A percentile compares a stretch with the other conserved stretches of the same genome.
Evolutionary conservation across 2,797 vertebrate species (phyloP).

Genomic region (Rachycentron canadum): DNA sequence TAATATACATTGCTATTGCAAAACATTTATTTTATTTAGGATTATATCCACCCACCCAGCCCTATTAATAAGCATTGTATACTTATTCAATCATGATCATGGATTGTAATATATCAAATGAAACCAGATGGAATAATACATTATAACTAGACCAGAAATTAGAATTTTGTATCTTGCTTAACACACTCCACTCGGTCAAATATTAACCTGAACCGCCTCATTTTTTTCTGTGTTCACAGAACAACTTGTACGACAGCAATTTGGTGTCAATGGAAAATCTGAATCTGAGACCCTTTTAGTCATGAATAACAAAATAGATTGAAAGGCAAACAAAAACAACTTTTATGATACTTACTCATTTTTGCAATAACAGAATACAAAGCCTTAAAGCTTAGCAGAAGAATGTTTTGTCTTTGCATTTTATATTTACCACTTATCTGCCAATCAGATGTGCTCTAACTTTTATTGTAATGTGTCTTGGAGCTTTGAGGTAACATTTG

Average conservation of each 20-base stretch:
- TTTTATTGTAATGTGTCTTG: neutral
- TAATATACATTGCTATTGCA: neutral
- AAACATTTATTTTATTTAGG: neutral
- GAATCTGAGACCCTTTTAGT: neutral
- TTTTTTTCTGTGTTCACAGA: neutral
- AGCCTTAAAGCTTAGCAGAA: neutral
- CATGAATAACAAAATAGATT: neutral
- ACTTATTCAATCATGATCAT: too few relatives aligned
- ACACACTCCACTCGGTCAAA: too few relatives aligned
- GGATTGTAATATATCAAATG: neutral
- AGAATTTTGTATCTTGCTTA: neutral
- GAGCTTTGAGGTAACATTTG: conserved; percentile 36
- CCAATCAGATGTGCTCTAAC: neutral
- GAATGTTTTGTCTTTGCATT: neutral
- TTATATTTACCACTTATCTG: neutral
- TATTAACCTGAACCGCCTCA: neutral
- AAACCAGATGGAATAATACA: neutral
- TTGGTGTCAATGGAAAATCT: neutral
- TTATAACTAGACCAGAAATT: neutral
- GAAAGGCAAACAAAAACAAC: conserved; percentile 2
- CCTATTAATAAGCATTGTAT: neutral
- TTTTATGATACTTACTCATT: neutral
- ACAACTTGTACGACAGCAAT: neutral
- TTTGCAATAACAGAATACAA: neutral
- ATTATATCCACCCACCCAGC: neutral